Evolutionary conservation across 2,888 invertebrate species (phyloP).

Genomic region (Drosophila aldrichi): DNA sequence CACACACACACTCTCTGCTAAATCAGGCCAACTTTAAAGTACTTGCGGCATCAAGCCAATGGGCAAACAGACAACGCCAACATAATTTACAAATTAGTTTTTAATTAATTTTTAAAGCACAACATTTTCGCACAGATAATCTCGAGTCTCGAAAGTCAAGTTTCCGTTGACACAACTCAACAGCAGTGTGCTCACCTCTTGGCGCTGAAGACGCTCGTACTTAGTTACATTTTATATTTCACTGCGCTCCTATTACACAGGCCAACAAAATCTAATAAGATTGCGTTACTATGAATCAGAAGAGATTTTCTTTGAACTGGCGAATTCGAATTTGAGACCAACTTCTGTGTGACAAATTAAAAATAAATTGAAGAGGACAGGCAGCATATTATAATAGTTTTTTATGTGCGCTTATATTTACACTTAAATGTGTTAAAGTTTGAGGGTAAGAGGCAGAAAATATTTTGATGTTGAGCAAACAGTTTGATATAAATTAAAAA

Average conservation of each 20-base stretch:
- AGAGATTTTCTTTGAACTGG: neutral
- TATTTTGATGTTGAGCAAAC: too few relatives aligned
- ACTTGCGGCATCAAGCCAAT: slow-evolving; percentile 18
- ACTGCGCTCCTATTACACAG: neutral
- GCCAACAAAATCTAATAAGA: neutral
- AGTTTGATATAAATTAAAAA: too few relatives aligned
- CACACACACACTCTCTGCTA: neutral
- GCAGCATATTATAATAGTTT: neutral
- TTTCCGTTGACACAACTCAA: slow-evolving; percentile 13
- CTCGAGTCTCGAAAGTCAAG: slow-evolving; percentile 2
- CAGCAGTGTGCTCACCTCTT: neutral
- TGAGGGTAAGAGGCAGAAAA: too few relatives aligned
- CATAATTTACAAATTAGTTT: slow-evolving; percentile 58
- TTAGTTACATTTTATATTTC: neutral
- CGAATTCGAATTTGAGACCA: neutral
- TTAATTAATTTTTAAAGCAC: slow-evolving; percentile 53
- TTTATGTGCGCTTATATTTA: too few relatives aligned
- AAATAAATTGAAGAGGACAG: neutral
- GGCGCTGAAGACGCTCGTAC: neutral
- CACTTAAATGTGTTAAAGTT: too few relatives aligned
- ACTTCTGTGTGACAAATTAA: neutral
- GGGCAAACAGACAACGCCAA: slow-evolving; percentile 37
- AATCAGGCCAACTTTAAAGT: slow-evolving; percentile 44
- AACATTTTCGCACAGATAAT: slow-evolving; percentile 20
- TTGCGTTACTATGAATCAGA: neutral